These are phyloP conservation scores for Cathartes aura DNA, from an alignment of 2,113 vertebrate genomes.

Conservation along the genomic window DNA sequence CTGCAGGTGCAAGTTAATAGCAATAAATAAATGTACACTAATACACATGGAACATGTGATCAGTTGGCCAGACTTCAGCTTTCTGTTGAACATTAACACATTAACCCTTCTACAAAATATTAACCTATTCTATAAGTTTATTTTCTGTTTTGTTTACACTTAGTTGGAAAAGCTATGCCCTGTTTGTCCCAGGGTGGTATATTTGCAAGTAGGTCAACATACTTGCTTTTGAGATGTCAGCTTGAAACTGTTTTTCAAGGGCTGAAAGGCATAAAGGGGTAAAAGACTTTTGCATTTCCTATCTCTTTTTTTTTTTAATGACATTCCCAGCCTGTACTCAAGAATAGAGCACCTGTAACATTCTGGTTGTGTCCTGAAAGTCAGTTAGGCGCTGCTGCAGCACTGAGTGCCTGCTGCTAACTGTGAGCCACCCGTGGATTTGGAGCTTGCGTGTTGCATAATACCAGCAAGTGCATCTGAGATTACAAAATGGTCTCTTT, in stretches of 20 bases:
- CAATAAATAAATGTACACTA: conserved; percentile 22
- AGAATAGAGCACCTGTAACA: neutral
- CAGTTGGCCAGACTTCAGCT: conserved; percentile 20
- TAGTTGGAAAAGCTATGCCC: neutral
- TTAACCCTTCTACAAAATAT: conserved; percentile 48
- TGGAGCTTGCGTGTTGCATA: conserved; percentile 19
- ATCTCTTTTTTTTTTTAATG: neutral
- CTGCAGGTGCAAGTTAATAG: conserved; percentile 50
- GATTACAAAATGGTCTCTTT: conserved; percentile 43
- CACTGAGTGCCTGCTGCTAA: neutral
- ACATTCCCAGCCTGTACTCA: neutral
- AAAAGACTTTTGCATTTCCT: neutral
- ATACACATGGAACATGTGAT: conserved; percentile 8
- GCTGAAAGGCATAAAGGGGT: neutral
- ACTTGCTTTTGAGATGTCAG: neutral
- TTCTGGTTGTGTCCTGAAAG: neutral
- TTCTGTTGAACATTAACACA: conserved; percentile 25
- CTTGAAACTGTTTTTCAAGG: neutral
- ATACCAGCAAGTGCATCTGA: conserved; percentile 2
- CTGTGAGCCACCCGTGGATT: conserved; percentile 5
- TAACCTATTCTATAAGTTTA: conserved; percentile 13
- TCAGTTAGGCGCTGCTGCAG: neutral
- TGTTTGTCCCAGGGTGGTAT: conserved; percentile 16
- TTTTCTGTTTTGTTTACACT: conserved; percentile 41
- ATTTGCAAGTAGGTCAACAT: conserved; percentile 36